Evolutionary conservation across 2,113 vertebrate genomes (phyloP), one percentile per base, ranked within the genome.

Genomic region (Cariama cristata): DNA sequence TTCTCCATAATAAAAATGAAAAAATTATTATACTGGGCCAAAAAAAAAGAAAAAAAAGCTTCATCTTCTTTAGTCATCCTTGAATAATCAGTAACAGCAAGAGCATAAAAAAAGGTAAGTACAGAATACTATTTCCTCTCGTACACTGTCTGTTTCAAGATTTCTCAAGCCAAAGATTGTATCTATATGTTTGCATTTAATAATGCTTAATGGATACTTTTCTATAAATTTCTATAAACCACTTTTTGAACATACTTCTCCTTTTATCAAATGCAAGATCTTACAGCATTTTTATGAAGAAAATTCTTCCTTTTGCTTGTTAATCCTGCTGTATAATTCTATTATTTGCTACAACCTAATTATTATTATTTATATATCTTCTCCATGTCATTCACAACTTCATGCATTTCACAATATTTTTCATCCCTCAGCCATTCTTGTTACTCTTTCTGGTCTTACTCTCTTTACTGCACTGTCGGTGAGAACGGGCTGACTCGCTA

Each of bases 21-120:
- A n/a, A 3, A 52, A 45, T 8, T 0, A 11, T n/a, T 59, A 38
- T 44, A 47, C 4, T 50, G 12, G 7, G 7, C 9, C 5, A 14
- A 44, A 59, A 50, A 30, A 44, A 38, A 38, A 38, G 38, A 38
- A 38, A 38, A 40, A 7, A 5, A 11, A 11, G 14, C 19, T 22
- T 58, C 6, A 24, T 33, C 18, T 50, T 59, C 45, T 40, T 45
- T 40, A 77, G 28, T 59, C 11, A 72, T 19, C 7, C 26, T 24
- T 20, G 17, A 52, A 59, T 53, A n/a, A 35, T 53, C n/a, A 66
- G 14, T 23, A 88, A 53, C 17, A 80, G 19, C 24, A 67, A 47
- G 6, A 67, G 9, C 40, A 75, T 24, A 9, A 44, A 52, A 40
- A 71, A 56, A 27, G 2, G 5, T 24, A 72, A 22, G 4, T 32